Evolutionary conservation across 2,888 invertebrate genomes (phyloP).

Genomic region (Cheilosia impressa): DNA sequence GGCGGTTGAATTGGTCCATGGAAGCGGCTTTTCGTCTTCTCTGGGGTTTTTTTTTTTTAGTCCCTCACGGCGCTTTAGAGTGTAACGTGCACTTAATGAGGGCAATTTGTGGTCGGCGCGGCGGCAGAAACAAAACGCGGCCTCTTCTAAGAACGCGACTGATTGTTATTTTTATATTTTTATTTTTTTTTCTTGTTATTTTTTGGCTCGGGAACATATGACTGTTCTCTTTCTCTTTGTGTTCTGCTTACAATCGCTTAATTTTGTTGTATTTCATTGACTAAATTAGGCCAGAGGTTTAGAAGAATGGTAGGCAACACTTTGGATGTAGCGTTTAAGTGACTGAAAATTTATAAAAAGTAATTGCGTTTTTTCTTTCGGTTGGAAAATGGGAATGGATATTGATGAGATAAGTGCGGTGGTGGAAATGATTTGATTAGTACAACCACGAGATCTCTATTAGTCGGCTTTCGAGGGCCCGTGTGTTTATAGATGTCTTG

Average conservation of each 20-base stretch:
- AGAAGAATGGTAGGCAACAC: constrained; percentile 20
- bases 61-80: constrained; percentile 33
- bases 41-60: neutral
- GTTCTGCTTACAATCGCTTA: constrained; percentile 45
- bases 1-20: constrained; percentile 27
- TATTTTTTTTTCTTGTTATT: neutral
- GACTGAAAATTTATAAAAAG: constrained; percentile 24
- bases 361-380: constrained; percentile 48
- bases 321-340: constrained; percentile 51
- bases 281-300: constrained; percentile 28
- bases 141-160: constrained; percentile 31
- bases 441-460: constrained; percentile 39
- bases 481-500: constrained; percentile 15
- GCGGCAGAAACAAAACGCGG: constrained; percentile 52
- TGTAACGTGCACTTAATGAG: constrained; percentile 71
- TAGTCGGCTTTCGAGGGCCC: neutral
- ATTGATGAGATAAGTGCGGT: constrained; percentile 17
- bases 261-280: constrained; percentile 52
- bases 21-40: constrained; percentile 21
- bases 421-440: constrained; percentile 35
- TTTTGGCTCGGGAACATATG: constrained; percentile 3
- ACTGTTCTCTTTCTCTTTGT: constrained; percentile 42
- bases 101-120: constrained; percentile 68
- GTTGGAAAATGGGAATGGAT: constrained; percentile 29
- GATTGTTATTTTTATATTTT: constrained; percentile 28